Conservation (phyloP, 2,113 vertebrate species). For the Myotis davidii region DNA sequence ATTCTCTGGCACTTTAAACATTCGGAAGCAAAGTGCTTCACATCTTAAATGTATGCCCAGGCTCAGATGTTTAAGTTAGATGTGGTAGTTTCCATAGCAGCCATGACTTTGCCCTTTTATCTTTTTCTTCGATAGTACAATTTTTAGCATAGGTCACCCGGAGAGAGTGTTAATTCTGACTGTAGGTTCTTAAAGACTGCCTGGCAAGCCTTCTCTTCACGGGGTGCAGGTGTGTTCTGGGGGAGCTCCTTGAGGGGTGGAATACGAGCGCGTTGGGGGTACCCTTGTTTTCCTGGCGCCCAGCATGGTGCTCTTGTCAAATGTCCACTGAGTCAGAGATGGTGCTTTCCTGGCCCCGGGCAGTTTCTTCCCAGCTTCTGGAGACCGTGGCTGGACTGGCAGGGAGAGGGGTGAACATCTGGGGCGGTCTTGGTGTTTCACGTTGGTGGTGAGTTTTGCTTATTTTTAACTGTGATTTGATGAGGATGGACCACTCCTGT, state of each 20-base stretch:
- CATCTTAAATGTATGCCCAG: constrained; percentile 40
- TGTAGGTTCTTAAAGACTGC: constrained; percentile 1
- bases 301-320: too few relatives aligned
- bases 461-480: background rate
- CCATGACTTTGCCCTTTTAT: constrained; percentile 31
- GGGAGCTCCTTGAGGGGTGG: background rate
- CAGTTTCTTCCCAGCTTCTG: background rate
- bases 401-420: background rate
- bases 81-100: constrained; percentile 57
- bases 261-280: background rate
- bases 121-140: constrained; percentile 42
- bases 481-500: background rate
- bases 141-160: constrained; percentile 41
- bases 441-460: background rate
- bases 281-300: background rate
- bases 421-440: background rate
- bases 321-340: background rate
- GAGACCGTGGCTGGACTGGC: background rate
- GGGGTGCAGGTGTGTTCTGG: background rate
- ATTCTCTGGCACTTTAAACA: constrained; percentile 36
- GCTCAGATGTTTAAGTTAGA: constrained; percentile 50
- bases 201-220: background rate
- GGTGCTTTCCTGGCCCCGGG: background rate
- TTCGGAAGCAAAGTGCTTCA: constrained; percentile 22
- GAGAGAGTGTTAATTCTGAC: constrained; percentile 5